phyloP scores from a whole-genome alignment of 2,888 invertebrate species.

The Amphipoea oculea region DNA sequence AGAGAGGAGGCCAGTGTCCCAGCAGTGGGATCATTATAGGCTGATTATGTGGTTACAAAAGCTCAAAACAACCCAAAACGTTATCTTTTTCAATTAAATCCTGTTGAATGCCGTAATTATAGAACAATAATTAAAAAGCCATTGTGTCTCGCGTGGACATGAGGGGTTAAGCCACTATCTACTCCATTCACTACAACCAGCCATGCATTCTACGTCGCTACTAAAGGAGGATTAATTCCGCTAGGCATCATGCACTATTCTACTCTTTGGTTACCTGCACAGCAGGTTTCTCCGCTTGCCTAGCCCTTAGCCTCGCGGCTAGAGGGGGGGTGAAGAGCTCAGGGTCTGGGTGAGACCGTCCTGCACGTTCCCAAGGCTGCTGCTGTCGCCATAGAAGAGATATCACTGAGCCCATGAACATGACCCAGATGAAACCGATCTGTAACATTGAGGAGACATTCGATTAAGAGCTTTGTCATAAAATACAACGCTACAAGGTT shows the following conservation, averaged over 20 bases:
- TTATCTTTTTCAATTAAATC: background rate
- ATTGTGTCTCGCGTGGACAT: background rate
- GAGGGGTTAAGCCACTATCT: background rate
- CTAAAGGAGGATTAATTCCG: conserved; percentile 1
- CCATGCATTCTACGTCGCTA: conserved; percentile 23
- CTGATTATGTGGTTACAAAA: background rate
- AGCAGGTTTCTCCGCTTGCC: conserved; percentile 69
- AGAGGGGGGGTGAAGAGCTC: conserved; percentile 85
- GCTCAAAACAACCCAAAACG: background rate
- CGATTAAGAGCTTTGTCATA: background rate
- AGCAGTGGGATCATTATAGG: too few relatives aligned
- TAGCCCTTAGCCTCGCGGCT: conserved; percentile 74
- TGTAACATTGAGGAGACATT: conserved; percentile 52
- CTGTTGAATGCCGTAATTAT: too few relatives aligned
- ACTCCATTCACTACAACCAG: conserved; percentile 38
- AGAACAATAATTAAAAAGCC: background rate
- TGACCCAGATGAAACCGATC: conserved; percentile 85
- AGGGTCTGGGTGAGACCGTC: conserved; percentile 80
- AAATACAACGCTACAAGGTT: too few relatives aligned
- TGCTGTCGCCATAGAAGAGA: conserved; percentile 81
- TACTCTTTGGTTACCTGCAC: conserved; percentile 75
- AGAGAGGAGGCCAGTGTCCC: too few relatives aligned
- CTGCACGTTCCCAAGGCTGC: conserved; percentile 83
- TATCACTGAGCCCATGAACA: conserved; percentile 76
- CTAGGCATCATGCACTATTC: conserved; percentile 42